A percentile compares a stretch with the other conserved stretches of the same genome.
Conservation (phyloP, 2,888 invertebrate genomes). For the Drosophila formosana region DNA sequence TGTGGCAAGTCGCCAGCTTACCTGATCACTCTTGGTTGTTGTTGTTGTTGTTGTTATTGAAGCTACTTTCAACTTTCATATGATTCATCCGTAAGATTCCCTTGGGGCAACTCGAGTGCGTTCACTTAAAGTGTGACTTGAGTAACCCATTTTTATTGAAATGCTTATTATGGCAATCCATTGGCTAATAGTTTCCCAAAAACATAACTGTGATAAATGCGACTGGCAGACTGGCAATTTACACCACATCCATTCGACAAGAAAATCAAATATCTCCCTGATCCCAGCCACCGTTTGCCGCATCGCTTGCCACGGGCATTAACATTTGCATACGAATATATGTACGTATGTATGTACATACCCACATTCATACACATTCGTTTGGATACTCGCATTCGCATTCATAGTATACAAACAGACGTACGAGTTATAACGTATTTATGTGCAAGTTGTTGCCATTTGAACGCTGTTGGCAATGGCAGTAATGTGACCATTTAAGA, state of each 20-base stretch:
- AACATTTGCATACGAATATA: slow-evolving; percentile 14
- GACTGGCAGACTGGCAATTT: slow-evolving; percentile 25
- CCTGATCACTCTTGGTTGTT: slow-evolving; percentile 11
- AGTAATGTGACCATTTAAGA: slow-evolving; percentile 57
- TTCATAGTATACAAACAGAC: slow-evolving; percentile 33
- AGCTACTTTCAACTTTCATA: slow-evolving; percentile 4
- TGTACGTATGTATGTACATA: background rate
- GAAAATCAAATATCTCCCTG: slow-evolving; percentile 22
- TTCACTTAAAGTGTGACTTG: background rate
- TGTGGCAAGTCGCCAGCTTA: slow-evolving; percentile 14
- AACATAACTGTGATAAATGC: slow-evolving; percentile 22
- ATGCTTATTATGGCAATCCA: slow-evolving; percentile 1
- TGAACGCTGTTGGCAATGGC: slow-evolving; percentile 80
- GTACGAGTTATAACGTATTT: slow-evolving; percentile 10
- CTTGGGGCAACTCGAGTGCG: slow-evolving; percentile 4
- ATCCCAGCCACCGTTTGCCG: slow-evolving; percentile 31
- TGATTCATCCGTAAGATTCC: background rate
- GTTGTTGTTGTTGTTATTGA: background rate
- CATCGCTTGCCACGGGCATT: slow-evolving; percentile 34
- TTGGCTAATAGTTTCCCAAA: slow-evolving; percentile 16
- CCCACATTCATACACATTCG: background rate
- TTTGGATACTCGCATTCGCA: background rate
- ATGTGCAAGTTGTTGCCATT: slow-evolving; percentile 65
- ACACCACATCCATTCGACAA: slow-evolving; percentile 29
- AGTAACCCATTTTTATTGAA: slow-evolving; percentile 5